Conservation (phyloP, 2,888 invertebrate species). For the Drosophila emarginata region DNA sequence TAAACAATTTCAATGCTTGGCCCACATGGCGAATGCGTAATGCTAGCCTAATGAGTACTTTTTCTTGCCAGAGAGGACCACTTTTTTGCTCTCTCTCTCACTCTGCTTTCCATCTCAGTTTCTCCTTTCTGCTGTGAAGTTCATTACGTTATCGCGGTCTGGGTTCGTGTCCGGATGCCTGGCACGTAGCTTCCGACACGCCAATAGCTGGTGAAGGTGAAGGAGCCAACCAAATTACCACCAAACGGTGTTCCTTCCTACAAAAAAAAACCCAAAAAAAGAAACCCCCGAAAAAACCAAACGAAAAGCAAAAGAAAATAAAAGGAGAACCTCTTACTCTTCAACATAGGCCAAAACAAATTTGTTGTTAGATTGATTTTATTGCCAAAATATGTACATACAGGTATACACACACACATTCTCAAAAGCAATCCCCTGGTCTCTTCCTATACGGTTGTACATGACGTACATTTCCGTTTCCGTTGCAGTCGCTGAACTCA, state of each 20-base stretch:
- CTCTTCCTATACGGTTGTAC: slow-evolving; percentile 63
- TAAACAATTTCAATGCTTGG: slow-evolving; percentile 70
- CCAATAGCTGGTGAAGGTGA: slow-evolving; percentile 28
- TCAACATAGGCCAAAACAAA: slow-evolving; percentile 50
- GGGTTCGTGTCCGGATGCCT: slow-evolving; percentile 71
- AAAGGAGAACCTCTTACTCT: slow-evolving; percentile 45
- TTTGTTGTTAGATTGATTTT: slow-evolving; percentile 77
- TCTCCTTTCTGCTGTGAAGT: slow-evolving; percentile 33
- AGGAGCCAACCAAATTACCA: slow-evolving; percentile 4
- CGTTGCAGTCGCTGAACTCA: slow-evolving; percentile 52
- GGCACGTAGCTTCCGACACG: slow-evolving; percentile 77
- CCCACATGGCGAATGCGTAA: slow-evolving; percentile 75
- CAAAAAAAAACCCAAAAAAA: slow-evolving; percentile 20
- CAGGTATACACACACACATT: slow-evolving; percentile 6
- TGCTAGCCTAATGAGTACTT: slow-evolving; percentile 59
- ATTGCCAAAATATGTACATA: slow-evolving; percentile 50
- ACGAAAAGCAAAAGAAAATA: background rate
- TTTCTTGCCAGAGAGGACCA: slow-evolving; percentile 9
- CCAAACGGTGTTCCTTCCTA: background rate
- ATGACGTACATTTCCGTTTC: slow-evolving; percentile 80
- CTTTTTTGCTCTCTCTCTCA: background rate
- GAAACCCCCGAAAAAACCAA: background rate
- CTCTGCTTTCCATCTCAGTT: too few species aligned
- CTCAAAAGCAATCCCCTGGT: slow-evolving; percentile 4
- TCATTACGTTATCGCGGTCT: slow-evolving; percentile 78